These are phyloP conservation scores for Hydrolagus affinis DNA, from an alignment of 2,113 vertebrate genomes.

Conservation along the genomic window DNA sequence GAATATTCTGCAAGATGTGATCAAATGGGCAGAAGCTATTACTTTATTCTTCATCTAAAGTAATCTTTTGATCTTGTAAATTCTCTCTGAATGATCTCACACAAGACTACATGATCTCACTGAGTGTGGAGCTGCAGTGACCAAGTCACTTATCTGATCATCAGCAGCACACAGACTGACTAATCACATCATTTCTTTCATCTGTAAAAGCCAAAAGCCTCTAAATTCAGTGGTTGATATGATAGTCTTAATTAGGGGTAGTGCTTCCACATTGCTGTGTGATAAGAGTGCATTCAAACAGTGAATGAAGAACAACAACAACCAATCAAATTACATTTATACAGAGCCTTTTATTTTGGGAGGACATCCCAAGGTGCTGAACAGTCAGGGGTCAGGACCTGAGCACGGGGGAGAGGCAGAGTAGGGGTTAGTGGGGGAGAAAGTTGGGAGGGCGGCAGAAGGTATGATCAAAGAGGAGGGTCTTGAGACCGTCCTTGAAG, in stretches of 20 bases:
- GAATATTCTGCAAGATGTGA: too few relatives aligned
- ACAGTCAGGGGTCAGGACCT: too few relatives aligned
- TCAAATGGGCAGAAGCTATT: too few relatives aligned
- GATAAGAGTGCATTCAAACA: not conserved
- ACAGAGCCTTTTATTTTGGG: too few relatives aligned
- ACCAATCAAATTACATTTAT: too few relatives aligned
- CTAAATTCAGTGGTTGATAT: not conserved
- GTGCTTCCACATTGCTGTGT: not conserved
- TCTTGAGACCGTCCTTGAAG: not conserved
- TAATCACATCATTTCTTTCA: not conserved
- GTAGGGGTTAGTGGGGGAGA: too few relatives aligned
- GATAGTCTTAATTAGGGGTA: not conserved
- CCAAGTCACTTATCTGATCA: conserved; percentile 9
- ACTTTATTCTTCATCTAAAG: too few relatives aligned
- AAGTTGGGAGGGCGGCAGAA: too few relatives aligned
- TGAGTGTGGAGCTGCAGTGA: not conserved
- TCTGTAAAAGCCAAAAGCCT: not conserved
- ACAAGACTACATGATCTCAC: conserved; percentile 2
- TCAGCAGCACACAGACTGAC: not conserved
- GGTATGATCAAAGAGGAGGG: too few relatives aligned
- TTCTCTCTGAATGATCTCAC: conserved; percentile 7
- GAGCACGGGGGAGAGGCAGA: not conserved
- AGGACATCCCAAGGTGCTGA: too few relatives aligned
- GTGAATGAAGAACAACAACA: too few relatives aligned
- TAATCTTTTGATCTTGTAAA: not conserved